Evolutionary conservation across 2,888 invertebrate genomes (phyloP), one percentile per base, ranked within the genome.

Genomic region (Brenthis hecate): DNA sequence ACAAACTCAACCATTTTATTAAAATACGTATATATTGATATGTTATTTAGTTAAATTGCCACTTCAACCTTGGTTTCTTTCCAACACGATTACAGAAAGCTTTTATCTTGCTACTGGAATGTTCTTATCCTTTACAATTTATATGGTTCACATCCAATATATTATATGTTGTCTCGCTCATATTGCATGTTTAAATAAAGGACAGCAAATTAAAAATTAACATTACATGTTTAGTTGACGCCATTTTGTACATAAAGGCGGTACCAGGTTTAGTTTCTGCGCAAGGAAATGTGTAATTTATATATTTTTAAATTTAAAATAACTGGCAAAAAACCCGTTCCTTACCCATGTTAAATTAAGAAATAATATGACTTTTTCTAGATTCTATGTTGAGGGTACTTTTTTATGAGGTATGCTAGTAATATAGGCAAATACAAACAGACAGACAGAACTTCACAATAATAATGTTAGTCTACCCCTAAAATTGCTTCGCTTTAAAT

Each of bases 51-150:
- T 62, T 14, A 47, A 65, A 57, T 57, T 47, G 68, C 67, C 64
- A 71, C 50, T 61, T 62, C 62, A 69, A 68, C 66, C 71, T 73
- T 66, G 66, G 48, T 47, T 54, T 63, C 62, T 28, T 47, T 55
- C 51, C 47, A 23, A 54, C 43, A 53, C 54, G 47, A 55, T 54
- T 23, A 60, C 66, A 48, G 54, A 60, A 60, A 54, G 54, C 60
- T 66, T 66, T 66, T 60, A 60, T 43, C 53, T 57, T 53, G 58
- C 58, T 28, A 60, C 57, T 60, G 56, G 32, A 66, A 54, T 66
- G 54, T 66, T 60, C 60, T 66, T 60, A 66, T 51, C 58, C 61
- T 62, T 53, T 32, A 53, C 43, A 63, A 66, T 43, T 66, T 66
- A 60, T 53, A 36, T 56, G 13, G 51, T 58, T n/a, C 65, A 32